phyloP scores from a whole-genome alignment of 2,113 vertebrate genomes.

The Rhombomys opimus region DNA sequence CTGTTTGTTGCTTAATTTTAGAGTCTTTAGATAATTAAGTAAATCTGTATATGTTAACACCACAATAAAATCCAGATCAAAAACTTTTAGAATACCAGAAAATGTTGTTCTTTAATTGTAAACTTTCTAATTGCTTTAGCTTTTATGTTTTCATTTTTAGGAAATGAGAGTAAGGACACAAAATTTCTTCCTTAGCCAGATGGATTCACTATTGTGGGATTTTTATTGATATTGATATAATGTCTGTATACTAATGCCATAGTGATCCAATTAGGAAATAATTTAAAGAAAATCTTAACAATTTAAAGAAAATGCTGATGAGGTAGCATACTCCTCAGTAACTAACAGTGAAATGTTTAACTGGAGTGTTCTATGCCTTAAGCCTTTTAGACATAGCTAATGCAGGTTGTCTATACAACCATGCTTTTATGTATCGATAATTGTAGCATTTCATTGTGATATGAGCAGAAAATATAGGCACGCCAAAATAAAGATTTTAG shows the following conservation, averaged over 20 bases:
- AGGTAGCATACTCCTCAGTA: conserved; percentile 26
- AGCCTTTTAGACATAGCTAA: conserved; percentile 41
- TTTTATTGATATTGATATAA: not conserved
- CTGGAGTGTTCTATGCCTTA: conserved; percentile 36
- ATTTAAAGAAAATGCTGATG: not conserved
- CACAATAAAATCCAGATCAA: conserved; percentile 37
- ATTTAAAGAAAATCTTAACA: conserved; percentile 58
- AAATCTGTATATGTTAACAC: conserved; percentile 30
- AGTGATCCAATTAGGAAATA: conserved; percentile 9
- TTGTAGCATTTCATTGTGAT: conserved; percentile 51
- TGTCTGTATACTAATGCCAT: conserved; percentile 52
- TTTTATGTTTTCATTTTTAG: conserved; percentile 35
- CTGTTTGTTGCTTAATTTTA: conserved; percentile 43
- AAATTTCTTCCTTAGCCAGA: conserved; percentile 42
- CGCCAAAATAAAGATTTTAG: not conserved
- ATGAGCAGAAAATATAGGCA: conserved; percentile 34
- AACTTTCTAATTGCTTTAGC: not conserved
- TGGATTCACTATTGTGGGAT: not conserved
- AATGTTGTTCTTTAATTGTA: conserved; percentile 53
- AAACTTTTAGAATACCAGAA: conserved; percentile 27
- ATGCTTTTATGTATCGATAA: conserved; percentile 32
- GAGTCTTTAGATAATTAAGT: conserved; percentile 37
- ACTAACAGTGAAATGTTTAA: conserved; percentile 41
- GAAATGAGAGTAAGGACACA: conserved; percentile 13
- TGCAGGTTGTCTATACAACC: conserved; percentile 55